Evolutionary conservation across 2,113 vertebrate species (phyloP), one percentile per base, ranked within the genome.

Genomic region (Pardalotus punctatus): DNA sequence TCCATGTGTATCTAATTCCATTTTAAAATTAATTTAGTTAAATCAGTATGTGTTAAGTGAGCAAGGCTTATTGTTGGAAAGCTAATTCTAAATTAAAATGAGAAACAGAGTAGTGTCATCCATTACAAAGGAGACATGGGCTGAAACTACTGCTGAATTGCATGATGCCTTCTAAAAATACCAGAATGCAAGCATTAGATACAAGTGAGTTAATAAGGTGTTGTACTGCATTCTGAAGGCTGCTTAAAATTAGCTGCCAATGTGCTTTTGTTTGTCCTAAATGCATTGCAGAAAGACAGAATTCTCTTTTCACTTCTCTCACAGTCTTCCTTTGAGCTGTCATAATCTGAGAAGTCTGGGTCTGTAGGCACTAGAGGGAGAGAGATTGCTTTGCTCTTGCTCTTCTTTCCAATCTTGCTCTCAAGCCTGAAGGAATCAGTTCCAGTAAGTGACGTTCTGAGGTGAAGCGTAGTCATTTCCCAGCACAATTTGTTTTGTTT

Each of bases 191-290:
- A 67, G n/a, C 76, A 96, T 91, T 94, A 90, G 72, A 69, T 60
- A 74, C 60, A 83, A 97, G 28, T 38, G 80, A 93, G 56, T 90
- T 93, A 94, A 90, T 69, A 94, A 91, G 61, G 80, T 95, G 94
- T 56, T 88, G 67, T 10, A 79, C 51, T 74, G 61, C 56, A 38
- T 88, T 93, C 80, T 88, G 76, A 94, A 95, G 86, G 69, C 72
- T 95, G 82, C 88, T 96, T 86, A 90, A 96, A 95, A 96, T 95
- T 80, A 96, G 81, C 74, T 88, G 71, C 70, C 53, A 93, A 84
- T 83, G 48, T 81, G 58, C 36, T 90, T 96, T 92, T 83, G 21
- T 80, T 96, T 92, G 90, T 84, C 88, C 76, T 81, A 91, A 95
- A 95, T 93, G 92, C 42, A 64, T 5, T 57, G 48, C 42, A 90